Percentiles rank a stretch among this genome's conserved stretches.
These are phyloP conservation scores for Mola mola DNA, from an alignment of 2,113 vertebrate species.

Conservation along the genomic window DNA sequence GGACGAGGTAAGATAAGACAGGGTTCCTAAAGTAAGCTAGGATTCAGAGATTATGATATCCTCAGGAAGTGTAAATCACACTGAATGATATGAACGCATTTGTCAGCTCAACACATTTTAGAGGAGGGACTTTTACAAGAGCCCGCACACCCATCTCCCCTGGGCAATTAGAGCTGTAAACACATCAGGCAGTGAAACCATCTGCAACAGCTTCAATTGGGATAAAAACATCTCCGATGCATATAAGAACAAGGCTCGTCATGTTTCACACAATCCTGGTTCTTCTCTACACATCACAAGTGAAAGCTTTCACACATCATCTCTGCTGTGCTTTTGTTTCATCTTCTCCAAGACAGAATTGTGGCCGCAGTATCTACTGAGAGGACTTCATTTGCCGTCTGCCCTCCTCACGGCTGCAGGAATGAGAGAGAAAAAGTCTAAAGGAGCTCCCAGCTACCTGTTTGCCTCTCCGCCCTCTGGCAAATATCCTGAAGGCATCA, in stretches of 20 bases:
- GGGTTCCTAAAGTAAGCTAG: no score
- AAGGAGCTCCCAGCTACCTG: background rate
- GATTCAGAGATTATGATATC: background rate
- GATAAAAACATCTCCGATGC: background rate
- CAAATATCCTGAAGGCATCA: constrained; percentile 10
- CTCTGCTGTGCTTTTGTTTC: background rate
- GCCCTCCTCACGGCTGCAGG: background rate
- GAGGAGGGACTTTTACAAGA: background rate
- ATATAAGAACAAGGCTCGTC: background rate
- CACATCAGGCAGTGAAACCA: background rate
- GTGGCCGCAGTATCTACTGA: background rate
- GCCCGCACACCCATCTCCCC: background rate
- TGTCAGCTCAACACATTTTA: background rate
- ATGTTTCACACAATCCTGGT: background rate
- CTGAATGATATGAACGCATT: no score
- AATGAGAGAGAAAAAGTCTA: background rate
- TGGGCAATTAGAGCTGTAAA: constrained; percentile 1
- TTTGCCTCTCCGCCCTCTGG: constrained; percentile 8
- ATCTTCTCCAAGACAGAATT: background rate
- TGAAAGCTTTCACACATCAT: no score
- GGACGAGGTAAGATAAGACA: no score
- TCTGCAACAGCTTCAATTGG: background rate
- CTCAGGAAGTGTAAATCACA: background rate
- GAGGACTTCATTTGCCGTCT: background rate
- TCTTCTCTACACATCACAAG: background rate